Evolutionary conservation across 2,797 vertebrate genomes (phyloP), one percentile per base, ranked within the genome.

Genomic region (Champsocephalus gunnari): DNA sequence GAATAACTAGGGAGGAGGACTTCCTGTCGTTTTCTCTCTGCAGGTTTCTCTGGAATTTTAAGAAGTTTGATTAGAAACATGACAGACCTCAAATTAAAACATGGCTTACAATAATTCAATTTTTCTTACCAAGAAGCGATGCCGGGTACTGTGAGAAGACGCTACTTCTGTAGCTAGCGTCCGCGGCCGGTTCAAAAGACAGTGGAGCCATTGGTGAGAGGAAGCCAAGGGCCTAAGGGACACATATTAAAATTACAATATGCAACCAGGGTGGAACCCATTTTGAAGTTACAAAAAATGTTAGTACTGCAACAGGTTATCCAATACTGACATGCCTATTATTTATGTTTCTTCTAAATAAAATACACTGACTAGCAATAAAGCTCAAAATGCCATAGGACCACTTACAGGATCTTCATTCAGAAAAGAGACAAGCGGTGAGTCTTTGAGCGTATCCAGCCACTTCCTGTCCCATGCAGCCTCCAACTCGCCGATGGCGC

Each of bases 391-490:
- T 12, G 9, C 0, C 0, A 8, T 58, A 12, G 2, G 9, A 51
- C 3, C 53, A 96, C 97, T 97, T 92, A 99, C 98, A 65, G 87
- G 85, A 80, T 95, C 62, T 41, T 90, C 84, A 58, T 82, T 62
- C 6, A 94, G 92, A 51, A 95, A 87, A 16, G 94, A 88, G 43
- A 73, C 47, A 1, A 95, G 93, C 19, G 96, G 95, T 12, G 83
- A 88, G 0, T 79, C 56, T 12, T 84, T 92, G 65, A 97, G 90
- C 61, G 71, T 85, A 0, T 74, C 91, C 76, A 81, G 73, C 97
- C 97, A 99, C 73, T 95, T 97, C 5, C 54, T 89, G 81, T 96
- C 82, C 97, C 96, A 98, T 3, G 91, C 76, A 11, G 68, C 69
- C 54, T 97, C 90, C 79, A 93, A 78, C 71, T 87, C 90, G 66